Conservation (phyloP, 2,113 vertebrate genomes). For the Pterocles gutturalis region DNA sequence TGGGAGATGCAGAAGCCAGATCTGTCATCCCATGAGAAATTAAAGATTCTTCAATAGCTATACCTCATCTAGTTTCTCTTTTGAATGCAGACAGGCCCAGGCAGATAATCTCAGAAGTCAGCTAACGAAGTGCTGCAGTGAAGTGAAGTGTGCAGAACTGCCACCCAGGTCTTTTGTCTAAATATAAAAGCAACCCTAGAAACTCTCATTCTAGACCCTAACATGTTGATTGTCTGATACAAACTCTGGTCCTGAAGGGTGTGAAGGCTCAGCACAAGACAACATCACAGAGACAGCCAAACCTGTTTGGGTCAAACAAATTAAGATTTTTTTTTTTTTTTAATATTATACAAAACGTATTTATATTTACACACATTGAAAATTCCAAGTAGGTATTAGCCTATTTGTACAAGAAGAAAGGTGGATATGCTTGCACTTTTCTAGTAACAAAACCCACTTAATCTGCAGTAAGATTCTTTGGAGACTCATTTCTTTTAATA, state of each 20-base stretch:
- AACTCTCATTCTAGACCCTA: neutral
- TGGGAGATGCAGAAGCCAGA: neutral
- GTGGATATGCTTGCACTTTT: neutral
- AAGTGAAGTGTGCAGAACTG: neutral
- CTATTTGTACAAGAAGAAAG: neutral
- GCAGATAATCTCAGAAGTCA: neutral
- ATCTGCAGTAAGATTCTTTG: neutral
- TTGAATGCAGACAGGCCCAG: neutral
- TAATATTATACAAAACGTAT: neutral
- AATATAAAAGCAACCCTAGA: neutral
- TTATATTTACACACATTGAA: neutral
- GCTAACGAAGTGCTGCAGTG: neutral
- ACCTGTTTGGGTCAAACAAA: neutral
- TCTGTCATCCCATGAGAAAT: neutral
- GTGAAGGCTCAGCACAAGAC: neutral
- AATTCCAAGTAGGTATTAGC: neutral
- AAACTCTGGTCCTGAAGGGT: neutral
- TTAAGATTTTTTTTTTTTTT: neutral
- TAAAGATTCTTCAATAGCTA: neutral
- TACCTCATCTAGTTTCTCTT: neutral
- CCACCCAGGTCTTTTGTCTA: neutral
- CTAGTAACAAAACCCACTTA: neutral
- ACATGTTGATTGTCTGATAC: rapidly evolving
- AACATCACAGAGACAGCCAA: neutral
- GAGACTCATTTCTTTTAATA: neutral